Percentiles rank a stretch among this genome's conserved stretches.
phyloP scores from a whole-genome alignment of 2,888 invertebrate species.

The Biston betularia region DNA sequence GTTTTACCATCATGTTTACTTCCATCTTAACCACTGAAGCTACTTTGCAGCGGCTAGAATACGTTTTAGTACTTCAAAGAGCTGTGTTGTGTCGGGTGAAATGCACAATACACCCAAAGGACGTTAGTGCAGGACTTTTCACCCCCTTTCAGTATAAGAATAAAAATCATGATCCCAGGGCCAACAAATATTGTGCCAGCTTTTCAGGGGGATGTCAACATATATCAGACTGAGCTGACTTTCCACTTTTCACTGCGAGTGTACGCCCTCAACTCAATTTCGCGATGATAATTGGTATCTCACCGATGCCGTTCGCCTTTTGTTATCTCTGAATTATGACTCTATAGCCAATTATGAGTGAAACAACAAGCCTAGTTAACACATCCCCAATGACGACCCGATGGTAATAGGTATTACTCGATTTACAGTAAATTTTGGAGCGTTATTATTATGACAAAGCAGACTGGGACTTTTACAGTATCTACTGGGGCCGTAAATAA shows the following conservation, averaged over 20 bases:
- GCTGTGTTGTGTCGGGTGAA: no score
- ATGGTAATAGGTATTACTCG: constrained; percentile 42
- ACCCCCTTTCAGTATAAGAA: no score
- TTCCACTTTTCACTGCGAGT: constrained; percentile 27
- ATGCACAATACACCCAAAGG: no score
- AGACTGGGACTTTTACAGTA: constrained; percentile 24
- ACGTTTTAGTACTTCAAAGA: no score
- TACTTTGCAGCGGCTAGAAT: no score
- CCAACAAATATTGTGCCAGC: no score
- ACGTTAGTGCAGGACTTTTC: no score
- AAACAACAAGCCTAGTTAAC: constrained; percentile 58
- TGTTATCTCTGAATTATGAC: constrained; percentile 74
- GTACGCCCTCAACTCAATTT: constrained; percentile 64
- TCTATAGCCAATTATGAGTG: constrained; percentile 70
- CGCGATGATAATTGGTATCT: constrained; percentile 77
- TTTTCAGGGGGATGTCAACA: constrained; percentile 7
- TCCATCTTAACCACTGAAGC: no score
- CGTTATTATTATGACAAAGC: constrained; percentile 18
- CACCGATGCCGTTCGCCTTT: constrained; percentile 71
- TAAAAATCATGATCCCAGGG: no score
- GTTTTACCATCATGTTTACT: no score
- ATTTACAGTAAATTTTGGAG: constrained; percentile 35
- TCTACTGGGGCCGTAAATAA: constrained; percentile 19
- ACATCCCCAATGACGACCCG: constrained; percentile 52
- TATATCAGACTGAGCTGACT: constrained; percentile 12